Evolutionary conservation across 1,140 invertebrate species (phyloP), one percentile per base, ranked within the genome.

Genomic region (Scaptomyza graminum): DNA sequence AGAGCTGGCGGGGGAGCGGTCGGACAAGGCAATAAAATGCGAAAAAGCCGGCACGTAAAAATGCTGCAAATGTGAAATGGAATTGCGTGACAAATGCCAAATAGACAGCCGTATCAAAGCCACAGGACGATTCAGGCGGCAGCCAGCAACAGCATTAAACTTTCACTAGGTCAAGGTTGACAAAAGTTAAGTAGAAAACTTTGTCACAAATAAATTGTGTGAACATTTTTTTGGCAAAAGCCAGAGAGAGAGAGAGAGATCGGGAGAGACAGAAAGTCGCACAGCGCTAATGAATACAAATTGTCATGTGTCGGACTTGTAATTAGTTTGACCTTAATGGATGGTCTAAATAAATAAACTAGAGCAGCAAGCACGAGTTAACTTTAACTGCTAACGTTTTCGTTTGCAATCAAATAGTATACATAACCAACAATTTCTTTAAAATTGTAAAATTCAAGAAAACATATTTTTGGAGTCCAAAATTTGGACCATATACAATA

Each of bases 11-110:
- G 18, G 18, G 18, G 18, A 22, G 18, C 2, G 18, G 18, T 3
- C 4, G 12, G 2, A 39, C 5, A n/a, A 12, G 13, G 16, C 55
- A 67, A 22, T 47, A 55, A 69, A 63, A 54, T 43, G 25, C 37
- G 28, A 52, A 8, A 63, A 59, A 31, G 66, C 52, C 52, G 28
- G 28, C 43, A 49, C 44, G 16, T 34, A 15, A 39, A 57, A 65
- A 50, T 52, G 18, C 46, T 11, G 18, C 9, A 54, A 60, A 55
- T 52, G 51, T 54, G 49, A 54, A 57, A 47, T 54, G 47, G 55
- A 66, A 72, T 67, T 66, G 63, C 63, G 63, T 69, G 70, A 54
- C 56, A 65, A 74, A 69, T 56, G 50, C 28, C 51, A 44, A 64
- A 31, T 22, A 28, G n/a, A 47, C 55, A 37, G 51, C 12, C 37